Base-by-base conservation (phyloP, 2,888 invertebrate genomes). In the Dendrolimus houi region DNA sequence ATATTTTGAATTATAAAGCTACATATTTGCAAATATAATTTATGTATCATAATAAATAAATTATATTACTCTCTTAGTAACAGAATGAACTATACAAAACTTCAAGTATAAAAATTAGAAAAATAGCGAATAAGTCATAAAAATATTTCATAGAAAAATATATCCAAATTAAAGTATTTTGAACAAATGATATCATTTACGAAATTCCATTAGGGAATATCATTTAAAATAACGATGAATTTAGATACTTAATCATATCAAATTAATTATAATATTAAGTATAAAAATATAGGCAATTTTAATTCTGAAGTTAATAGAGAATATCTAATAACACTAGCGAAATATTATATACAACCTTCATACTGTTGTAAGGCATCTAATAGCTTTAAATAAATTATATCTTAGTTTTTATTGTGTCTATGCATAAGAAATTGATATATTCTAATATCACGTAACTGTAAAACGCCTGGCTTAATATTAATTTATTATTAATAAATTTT, bases 381-480 rank as follows among this genome's bases (percentile, higher is more conserved):
- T 64, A 65, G 65, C 59, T 59, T 59, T 62, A 54, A 60, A 60
- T 57, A 55, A 58, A 64, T 60, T 63, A 65, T 68, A 71, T 60
- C 59, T 62, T 68, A 68, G 64, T 67, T 62, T 64, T 67, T 58
- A 68, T 67, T 63, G 68, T 63, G 47, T 47, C 29, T 47, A 12
- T 47, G 12, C 12, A 3, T 47, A 47, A 47, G 47, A 47, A 47
- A 47, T 47, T 29, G 9, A 47, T 47, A 47, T 67, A 63, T 65
- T 62, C 64, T 55, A 66, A 59, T 62, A 71, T 66, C 58, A 69
- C 69, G 62, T 66, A n/a, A 40, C n/a, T 59, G 66, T 72, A 73
- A 77, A 77, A 75, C 74, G 77, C 78, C 76, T 73, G 72, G 78
- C 59, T 59, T 59, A 47, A 29, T 29, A 29, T 29, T 29, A 29